Base-by-base conservation (phyloP, 2,113 vertebrate genomes). In the Centropus bengalensis region DNA sequence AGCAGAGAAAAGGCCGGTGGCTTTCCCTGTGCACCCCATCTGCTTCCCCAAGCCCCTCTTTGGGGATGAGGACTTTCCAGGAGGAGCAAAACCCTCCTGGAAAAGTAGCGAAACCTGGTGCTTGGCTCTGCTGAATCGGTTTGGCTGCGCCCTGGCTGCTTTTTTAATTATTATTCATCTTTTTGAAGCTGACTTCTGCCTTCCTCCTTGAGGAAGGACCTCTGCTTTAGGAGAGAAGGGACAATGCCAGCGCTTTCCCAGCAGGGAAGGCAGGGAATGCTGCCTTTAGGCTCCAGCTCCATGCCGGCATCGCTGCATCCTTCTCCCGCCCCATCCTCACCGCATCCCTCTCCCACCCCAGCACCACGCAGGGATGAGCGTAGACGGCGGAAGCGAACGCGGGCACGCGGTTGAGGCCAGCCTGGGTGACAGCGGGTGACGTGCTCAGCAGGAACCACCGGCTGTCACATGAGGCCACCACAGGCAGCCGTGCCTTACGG, bases 401-500 rank as follows among this genome's bases (percentile, higher is more conserved):
- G 0, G 91, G 45, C 45, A 10, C 13, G 19, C 23, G 86, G 75
- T 22, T 4, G 66, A 67, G 79, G 78, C 86, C 3, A 9, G 75
- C 33, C 60, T 14, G 80, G 90, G 82, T 88, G 83, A 82, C 51
- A 4, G 30, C 21, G 69, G 68, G 75, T 80, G 93, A 82, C 26
- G 30, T 2, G 14, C 36, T 10, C 27, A 0, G 76, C 87, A 86
- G 95, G 88, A 94, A 73, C 88, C 6, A 6, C 82, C 67, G 59
- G 15, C 64, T 89, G 88, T 94, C 95, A 88, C 89, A 81, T 36
- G 89, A 68, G 89, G 92, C 79, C 93, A 85, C 74, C 58, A 1
- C 51, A 64, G 74, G 90, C 92, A 74, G 47, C 16, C 1, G 30
- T 1, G 54, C 81, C 27, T 70, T 70, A 27, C 1, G 3, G 77